These are phyloP conservation scores for Tachypleus tridentatus DNA, from an alignment of 1,140 invertebrate genomes.

Conservation along the genomic window DNA sequence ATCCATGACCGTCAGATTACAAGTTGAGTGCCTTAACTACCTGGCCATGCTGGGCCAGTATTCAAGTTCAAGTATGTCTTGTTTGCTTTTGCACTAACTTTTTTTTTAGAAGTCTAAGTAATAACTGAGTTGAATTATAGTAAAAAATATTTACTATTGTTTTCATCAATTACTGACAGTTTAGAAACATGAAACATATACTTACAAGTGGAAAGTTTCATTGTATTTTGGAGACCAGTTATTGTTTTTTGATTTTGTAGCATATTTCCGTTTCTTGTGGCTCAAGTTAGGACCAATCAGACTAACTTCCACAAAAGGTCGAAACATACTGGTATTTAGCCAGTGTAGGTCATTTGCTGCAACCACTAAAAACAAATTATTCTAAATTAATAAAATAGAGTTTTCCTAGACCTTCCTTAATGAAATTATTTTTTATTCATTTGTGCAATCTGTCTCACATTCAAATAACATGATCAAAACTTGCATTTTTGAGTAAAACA, in stretches of 20 bases:
- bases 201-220: slow-evolving; percentile 99
- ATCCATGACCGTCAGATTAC: too few relatives aligned
- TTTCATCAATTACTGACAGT: slow-evolving; percentile 2
- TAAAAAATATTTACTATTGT: too few relatives aligned
- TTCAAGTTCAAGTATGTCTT: too few relatives aligned
- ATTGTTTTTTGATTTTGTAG: slow-evolving; percentile 96
- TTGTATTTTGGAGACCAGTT: slow-evolving; percentile 99
- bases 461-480: too few relatives aligned
- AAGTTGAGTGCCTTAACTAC: too few relatives aligned
- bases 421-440: too few relatives aligned
- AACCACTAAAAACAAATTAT: slow-evolving; percentile 59
- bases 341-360: slow-evolving; percentile 97
- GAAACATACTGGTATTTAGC: slow-evolving; percentile 91
- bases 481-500: background rate
- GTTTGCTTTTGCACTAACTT: too few relatives aligned
- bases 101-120: background rate
- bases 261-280: slow-evolving; percentile 94
- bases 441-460: too few relatives aligned
- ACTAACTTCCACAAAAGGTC: slow-evolving; percentile 97
- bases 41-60: too few relatives aligned
- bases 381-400: slow-evolving; percentile 5
- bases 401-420: background rate
- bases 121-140: background rate
- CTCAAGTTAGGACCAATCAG: slow-evolving; percentile 93
- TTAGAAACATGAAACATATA: slow-evolving; percentile 35